Evolutionary conservation across 2,888 invertebrate genomes (phyloP).

Genomic region (Thereva nobilitata): DNA sequence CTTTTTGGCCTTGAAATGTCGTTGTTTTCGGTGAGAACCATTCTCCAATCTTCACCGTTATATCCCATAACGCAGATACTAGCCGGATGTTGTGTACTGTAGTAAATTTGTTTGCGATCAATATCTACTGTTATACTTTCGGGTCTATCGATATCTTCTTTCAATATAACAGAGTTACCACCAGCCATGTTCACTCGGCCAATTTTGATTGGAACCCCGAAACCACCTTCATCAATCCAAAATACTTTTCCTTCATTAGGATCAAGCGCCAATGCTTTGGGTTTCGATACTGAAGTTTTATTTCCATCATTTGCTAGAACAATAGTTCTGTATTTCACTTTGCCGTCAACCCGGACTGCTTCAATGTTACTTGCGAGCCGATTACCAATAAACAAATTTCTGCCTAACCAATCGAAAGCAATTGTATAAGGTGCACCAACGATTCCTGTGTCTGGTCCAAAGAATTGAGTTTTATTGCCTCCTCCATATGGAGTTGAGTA

Average conservation of each 20-base stretch:
- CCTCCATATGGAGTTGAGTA: constrained; percentile 83
- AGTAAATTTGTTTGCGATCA: constrained; percentile 83
- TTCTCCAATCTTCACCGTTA: constrained; percentile 70
- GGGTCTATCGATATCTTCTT: constrained; percentile 72
- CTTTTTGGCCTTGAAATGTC: constrained; percentile 79
- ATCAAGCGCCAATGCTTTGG: constrained; percentile 85
- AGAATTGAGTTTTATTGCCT: constrained; percentile 80
- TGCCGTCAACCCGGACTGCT: constrained; percentile 82
- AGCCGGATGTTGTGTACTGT: constrained; percentile 78
- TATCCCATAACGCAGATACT: constrained; percentile 72
- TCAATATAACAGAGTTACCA: constrained; percentile 72
- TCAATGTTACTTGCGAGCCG: constrained; percentile 88
- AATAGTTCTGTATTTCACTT: constrained; percentile 79
- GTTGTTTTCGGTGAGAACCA: constrained; percentile 70
- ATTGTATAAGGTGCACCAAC: constrained; percentile 89
- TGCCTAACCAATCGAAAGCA: constrained; percentile 95
- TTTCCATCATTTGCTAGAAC: constrained; percentile 90
- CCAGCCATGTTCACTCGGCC: constrained; percentile 95
- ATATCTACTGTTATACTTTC: constrained; percentile 86
- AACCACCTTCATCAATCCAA: constrained; percentile 96
- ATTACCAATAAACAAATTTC: constrained; percentile 93
- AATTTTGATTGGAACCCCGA: constrained; percentile 85
- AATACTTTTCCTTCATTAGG: constrained; percentile 92
- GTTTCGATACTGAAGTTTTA: constrained; percentile 81
- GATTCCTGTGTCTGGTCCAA: constrained; percentile 81